A percentile compares a stretch with the other conserved stretches of the same genome.
Evolutionary conservation across 92 coral and sea anemone species (phyloP).

Genomic region (Siderastrea siderea): DNA sequence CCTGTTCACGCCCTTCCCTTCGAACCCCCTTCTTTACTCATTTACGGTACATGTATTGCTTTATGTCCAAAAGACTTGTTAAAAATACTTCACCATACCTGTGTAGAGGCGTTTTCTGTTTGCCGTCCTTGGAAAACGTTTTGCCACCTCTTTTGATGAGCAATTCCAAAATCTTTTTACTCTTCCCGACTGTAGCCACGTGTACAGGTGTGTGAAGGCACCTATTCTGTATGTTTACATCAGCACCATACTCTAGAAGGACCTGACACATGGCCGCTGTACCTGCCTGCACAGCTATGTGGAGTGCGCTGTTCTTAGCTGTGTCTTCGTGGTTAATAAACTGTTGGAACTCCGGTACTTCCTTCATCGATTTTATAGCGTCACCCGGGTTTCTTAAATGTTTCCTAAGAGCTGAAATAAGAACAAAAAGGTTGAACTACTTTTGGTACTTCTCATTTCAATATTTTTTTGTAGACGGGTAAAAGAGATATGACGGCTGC

Average conservation of each 20-base stretch:
- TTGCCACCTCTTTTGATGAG: conserved; percentile 44
- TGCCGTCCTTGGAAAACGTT: conserved; percentile 33
- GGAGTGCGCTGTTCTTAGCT: conserved; percentile 54
- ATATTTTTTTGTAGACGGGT: too few species aligned
- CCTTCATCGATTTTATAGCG: background rate
- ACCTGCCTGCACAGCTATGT: conserved; percentile 59
- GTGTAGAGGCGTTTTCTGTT: conserved; percentile 65
- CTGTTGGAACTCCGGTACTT: conserved; percentile 22
- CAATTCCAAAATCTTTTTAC: conserved; percentile 49
- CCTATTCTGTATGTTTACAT: conserved; percentile 27
- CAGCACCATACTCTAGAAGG: conserved; percentile 64
- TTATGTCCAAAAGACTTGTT: background rate
- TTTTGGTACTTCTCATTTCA: too few species aligned
- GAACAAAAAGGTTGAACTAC: background rate
- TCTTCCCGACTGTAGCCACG: conserved; percentile 55
- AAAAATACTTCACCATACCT: conserved; percentile 16
- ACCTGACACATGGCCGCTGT: conserved; percentile 17
- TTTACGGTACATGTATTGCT: too few species aligned
- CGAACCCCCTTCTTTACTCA: too few species aligned
- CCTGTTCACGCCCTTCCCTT: too few species aligned
- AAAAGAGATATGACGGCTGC: too few species aligned
- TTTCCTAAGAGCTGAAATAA: background rate
- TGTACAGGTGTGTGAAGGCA: conserved; percentile 66
- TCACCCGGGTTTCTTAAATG: background rate
- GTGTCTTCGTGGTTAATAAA: conserved; percentile 45